Conservation (phyloP, 92 coral and sea anemone genomes). For the Meandrina meandrites region DNA sequence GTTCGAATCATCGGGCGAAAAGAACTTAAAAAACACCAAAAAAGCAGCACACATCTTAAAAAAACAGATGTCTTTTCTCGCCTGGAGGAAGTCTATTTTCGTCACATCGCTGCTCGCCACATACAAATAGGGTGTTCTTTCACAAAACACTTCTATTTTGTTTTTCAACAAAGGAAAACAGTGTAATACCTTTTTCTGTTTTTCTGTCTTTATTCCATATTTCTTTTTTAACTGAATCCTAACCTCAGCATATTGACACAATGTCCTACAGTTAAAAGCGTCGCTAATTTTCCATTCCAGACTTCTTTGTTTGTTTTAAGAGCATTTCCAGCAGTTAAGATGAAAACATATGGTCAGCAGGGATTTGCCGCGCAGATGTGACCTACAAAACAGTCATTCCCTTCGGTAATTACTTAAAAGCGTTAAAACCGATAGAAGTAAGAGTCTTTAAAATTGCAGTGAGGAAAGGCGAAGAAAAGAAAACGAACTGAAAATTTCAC, state of each 20-base stretch:
- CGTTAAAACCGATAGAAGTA: background rate
- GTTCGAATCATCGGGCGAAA: background rate
- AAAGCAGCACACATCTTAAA: background rate
- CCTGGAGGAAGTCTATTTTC: background rate
- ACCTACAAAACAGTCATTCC: background rate
- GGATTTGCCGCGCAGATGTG: background rate
- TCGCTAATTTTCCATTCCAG: background rate
- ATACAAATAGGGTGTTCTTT: background rate
- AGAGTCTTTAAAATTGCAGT: background rate
- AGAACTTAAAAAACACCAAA: background rate
- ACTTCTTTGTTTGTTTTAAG: slow-evolving; percentile 1
- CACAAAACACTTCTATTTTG: background rate
- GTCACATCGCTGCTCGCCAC: background rate
- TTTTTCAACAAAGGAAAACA: background rate
- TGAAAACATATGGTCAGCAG: background rate
- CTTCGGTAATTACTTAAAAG: background rate
- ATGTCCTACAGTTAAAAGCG: background rate
- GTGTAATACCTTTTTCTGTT: too few species aligned
- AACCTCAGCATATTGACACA: background rate
- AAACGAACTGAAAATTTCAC: background rate
- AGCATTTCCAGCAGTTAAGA: background rate
- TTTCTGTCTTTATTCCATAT: background rate
- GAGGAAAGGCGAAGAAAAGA: background rate
- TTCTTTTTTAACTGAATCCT: background rate
- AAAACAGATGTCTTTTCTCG: background rate